Evolutionary conservation across 35 echinoderm and acorn worm genomes (phyloP).

Genomic region (Holothuria glaberrima): DNA sequence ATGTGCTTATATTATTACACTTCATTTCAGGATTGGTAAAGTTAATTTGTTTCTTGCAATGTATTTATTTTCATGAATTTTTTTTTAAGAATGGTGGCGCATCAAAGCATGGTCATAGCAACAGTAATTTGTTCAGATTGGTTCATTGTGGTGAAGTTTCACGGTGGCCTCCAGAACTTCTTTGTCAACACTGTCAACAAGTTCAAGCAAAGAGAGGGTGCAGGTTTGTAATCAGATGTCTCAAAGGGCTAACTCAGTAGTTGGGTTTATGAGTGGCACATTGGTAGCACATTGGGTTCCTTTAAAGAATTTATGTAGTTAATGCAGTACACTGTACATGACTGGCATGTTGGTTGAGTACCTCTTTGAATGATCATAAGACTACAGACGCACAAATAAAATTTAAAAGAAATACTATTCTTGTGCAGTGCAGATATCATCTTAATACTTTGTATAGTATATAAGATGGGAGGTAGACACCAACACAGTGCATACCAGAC

Average conservation of each 20-base stretch:
- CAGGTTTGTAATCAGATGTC: conserved; percentile 30
- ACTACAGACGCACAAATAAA: too few relatives aligned
- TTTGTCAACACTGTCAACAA: conserved; percentile 63
- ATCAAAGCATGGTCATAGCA: background rate
- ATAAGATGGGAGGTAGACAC: too few relatives aligned
- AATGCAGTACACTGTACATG: too few relatives aligned
- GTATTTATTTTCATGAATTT: background rate
- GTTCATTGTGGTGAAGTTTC: too few relatives aligned
- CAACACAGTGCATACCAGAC: too few relatives aligned
- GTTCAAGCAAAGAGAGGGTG: conserved; percentile 77
- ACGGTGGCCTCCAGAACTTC: conserved; percentile 6
- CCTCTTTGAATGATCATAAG: too few relatives aligned
- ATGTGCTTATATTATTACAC: background rate
- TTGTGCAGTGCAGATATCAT: too few relatives aligned
- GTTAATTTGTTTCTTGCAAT: background rate
- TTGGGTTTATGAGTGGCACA: background rate
- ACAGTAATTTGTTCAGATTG: background rate
- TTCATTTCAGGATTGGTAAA: background rate
- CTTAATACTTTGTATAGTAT: too few relatives aligned
- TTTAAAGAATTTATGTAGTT: too few relatives aligned
- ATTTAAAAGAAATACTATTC: too few relatives aligned
- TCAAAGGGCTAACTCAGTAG: background rate
- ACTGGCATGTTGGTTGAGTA: too few relatives aligned
- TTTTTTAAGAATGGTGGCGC: background rate
- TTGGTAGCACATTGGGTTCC: too few relatives aligned